Percentiles rank a stretch among this genome's conserved stretches.
Evolutionary conservation across 1,140 invertebrate species (phyloP).

Genomic region (Cardiocondyla obscurior): DNA sequence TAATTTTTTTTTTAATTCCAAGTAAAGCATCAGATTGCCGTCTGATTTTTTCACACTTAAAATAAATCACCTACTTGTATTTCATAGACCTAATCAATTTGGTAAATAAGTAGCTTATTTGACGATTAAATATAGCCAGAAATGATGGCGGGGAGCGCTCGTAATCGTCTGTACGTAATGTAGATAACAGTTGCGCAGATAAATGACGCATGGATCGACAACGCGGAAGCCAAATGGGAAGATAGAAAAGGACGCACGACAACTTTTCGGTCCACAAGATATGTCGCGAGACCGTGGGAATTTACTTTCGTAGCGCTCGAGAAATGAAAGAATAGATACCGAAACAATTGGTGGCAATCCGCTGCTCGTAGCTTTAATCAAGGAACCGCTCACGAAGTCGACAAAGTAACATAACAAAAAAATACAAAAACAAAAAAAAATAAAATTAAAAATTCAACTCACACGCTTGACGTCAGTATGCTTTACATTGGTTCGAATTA

Average conservation of each 20-base stretch:
- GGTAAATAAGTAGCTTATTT: too few relatives aligned
- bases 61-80: too few relatives aligned
- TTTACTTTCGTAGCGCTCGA: not conserved
- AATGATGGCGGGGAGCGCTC: not conserved
- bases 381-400: not conserved
- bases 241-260: not conserved
- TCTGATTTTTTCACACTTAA: too few relatives aligned
- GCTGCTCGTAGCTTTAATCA: too few relatives aligned
- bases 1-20: too few relatives aligned
- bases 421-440: too few relatives aligned
- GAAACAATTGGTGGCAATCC: not conserved
- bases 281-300: not conserved
- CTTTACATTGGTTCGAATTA: slow-evolving; percentile 28
- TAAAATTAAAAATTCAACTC: not conserved
- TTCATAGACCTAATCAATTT: too few relatives aligned
- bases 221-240: not conserved
- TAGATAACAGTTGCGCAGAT: slow-evolving; percentile 10
- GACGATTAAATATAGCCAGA: not conserved
- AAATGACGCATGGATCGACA: slow-evolving; percentile 1
- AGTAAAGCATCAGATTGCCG: too few relatives aligned
- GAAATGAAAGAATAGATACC: not conserved
- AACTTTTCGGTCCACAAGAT: not conserved
- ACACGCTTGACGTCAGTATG: slow-evolving; percentile 3
- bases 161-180: not conserved
- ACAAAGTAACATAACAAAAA: not conserved